A percentile compares a stretch with the other conserved stretches of the same genome.
Evolutionary conservation across 2,888 invertebrate species (phyloP).

Genomic region (Limnephilus auricula): DNA sequence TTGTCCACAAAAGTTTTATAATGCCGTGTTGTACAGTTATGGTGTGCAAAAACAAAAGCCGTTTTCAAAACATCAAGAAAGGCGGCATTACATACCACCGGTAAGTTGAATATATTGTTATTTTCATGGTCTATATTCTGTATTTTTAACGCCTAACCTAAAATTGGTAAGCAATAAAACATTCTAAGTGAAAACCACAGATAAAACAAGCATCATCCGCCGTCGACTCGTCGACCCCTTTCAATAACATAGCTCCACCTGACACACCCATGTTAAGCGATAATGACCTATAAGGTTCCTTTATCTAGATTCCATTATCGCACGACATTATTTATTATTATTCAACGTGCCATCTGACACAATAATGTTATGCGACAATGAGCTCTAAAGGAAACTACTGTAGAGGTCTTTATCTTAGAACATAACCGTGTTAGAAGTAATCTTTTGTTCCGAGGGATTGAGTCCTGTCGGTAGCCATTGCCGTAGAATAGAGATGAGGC

Average conservation of each 20-base stretch:
- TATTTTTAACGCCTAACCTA: background rate
- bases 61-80: background rate
- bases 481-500: background rate
- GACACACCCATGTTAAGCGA: too few species aligned
- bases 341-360: background rate
- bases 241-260: too few species aligned
- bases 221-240: too few species aligned
- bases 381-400: background rate
- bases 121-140: background rate
- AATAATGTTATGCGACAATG: background rate
- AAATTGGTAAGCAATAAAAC: background rate
- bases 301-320: too few species aligned
- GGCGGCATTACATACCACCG: conserved; percentile 2
- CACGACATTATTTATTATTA: too few species aligned
- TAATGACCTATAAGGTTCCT: too few species aligned
- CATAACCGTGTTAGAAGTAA: background rate
- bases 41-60: background rate
- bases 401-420: background rate
- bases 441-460: background rate
- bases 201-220: background rate
- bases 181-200: background rate
- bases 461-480: background rate
- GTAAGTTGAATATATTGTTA: background rate
- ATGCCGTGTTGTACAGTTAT: conserved; percentile 11
- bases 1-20: background rate